phyloP scores from a whole-genome alignment of 2,113 vertebrate genomes.

The Microcebus ravelobensis region DNA sequence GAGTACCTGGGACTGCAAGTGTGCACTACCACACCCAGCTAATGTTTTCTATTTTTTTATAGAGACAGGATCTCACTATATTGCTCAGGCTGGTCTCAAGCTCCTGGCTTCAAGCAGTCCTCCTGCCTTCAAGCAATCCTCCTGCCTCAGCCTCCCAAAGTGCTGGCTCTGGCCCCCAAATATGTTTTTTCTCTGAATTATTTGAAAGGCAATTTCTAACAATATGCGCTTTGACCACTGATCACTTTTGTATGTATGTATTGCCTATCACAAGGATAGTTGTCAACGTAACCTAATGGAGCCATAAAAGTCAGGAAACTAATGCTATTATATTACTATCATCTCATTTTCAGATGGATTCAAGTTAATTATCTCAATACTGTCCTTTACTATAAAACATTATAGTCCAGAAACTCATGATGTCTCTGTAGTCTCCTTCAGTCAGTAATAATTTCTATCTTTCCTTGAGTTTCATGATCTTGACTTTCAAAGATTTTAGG shows the following conservation, averaged over 20 bases:
- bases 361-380: not conserved
- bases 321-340: not conserved
- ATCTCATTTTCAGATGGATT: not conserved
- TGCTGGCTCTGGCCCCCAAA: no score
- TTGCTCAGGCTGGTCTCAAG: no score
- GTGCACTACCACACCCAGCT: no score
- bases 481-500: not conserved
- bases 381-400: not conserved
- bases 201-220: not conserved
- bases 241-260: not conserved
- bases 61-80: no score
- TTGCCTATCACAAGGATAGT: not conserved
- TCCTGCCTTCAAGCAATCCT: no score
- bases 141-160: no score
- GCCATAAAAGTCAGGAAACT: not conserved
- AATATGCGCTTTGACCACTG: not conserved
- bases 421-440: not conserved
- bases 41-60: no score
- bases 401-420: not conserved
- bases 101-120: no score
- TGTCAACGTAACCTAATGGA: not conserved
- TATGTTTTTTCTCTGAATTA: not conserved
- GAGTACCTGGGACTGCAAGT: no score
- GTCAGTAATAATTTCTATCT: not conserved
- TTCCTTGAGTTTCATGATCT: not conserved